Conservation (phyloP, 2,113 vertebrate genomes). For the Taxidea taxus region DNA sequence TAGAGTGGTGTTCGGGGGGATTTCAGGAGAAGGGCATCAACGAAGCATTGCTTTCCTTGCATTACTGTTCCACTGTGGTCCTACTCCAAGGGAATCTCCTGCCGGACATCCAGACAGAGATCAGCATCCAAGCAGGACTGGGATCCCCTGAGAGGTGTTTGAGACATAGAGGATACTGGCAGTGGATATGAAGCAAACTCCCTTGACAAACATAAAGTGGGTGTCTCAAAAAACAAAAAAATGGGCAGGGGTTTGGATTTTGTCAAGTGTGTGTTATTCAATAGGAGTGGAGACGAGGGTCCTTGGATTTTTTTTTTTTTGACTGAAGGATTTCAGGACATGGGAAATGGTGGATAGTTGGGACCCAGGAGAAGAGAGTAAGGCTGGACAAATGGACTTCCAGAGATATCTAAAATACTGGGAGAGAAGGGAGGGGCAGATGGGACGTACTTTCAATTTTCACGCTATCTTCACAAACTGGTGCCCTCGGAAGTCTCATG, state of each 20-base stretch:
- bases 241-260: not conserved
- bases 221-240: not conserved
- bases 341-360: not conserved
- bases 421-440: not conserved
- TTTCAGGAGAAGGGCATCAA: not conserved
- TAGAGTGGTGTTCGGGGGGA: not conserved
- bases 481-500: not conserved
- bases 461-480: not conserved
- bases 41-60: not conserved
- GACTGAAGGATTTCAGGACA: not conserved
- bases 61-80: not conserved
- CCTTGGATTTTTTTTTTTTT: not conserved
- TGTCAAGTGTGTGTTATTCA: not conserved
- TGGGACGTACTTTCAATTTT: not conserved
- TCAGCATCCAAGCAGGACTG: not conserved
- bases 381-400: not conserved
- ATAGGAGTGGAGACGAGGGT: not conserved
- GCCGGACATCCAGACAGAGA: not conserved
- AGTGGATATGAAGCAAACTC: not conserved
- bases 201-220: not conserved
- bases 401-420: not conserved
- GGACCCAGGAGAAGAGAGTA: not conserved
- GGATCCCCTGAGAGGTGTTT: not conserved
- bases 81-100: not conserved
- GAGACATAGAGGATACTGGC: not conserved